Evolutionary conservation across 2,113 vertebrate genomes (phyloP).

Genomic region (Shinisaurus crocodilurus): DNA sequence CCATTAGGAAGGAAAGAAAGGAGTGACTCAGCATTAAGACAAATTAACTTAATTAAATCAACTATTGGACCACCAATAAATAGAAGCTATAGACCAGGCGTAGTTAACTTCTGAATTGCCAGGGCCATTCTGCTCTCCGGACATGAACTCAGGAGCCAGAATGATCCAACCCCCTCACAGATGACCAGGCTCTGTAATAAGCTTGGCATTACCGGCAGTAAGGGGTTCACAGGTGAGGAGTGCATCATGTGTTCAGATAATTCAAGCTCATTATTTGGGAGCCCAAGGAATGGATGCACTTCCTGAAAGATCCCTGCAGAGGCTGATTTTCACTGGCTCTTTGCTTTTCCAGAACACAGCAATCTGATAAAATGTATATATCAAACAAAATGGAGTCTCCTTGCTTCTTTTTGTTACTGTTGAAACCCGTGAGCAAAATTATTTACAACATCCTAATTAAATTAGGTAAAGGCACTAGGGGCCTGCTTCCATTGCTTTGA

Average conservation of each 20-base stretch:
- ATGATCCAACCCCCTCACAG: background rate
- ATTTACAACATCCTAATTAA: background rate
- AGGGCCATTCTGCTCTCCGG: background rate
- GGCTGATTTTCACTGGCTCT: background rate
- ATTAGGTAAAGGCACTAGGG: background rate
- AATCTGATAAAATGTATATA: background rate
- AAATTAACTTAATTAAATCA: background rate
- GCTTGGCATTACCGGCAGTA: background rate
- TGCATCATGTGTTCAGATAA: background rate
- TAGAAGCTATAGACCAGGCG: background rate
- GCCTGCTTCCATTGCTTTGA: background rate
- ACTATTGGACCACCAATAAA: background rate
- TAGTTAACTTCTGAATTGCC: background rate
- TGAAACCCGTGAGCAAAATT: too few relatives aligned
- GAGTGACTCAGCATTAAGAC: background rate
- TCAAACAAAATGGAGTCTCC: background rate
- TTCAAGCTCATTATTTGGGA: background rate
- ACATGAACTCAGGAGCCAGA: background rate
- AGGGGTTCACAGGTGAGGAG: background rate
- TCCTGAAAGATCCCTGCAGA: background rate
- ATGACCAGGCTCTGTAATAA: background rate
- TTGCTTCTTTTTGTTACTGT: background rate
- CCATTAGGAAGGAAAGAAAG: slow-evolving; percentile 20
- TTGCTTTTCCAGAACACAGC: background rate
- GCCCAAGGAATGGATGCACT: background rate